Base-by-base conservation (phyloP, 2,113 vertebrate species). In the Zeus faber region DNA sequence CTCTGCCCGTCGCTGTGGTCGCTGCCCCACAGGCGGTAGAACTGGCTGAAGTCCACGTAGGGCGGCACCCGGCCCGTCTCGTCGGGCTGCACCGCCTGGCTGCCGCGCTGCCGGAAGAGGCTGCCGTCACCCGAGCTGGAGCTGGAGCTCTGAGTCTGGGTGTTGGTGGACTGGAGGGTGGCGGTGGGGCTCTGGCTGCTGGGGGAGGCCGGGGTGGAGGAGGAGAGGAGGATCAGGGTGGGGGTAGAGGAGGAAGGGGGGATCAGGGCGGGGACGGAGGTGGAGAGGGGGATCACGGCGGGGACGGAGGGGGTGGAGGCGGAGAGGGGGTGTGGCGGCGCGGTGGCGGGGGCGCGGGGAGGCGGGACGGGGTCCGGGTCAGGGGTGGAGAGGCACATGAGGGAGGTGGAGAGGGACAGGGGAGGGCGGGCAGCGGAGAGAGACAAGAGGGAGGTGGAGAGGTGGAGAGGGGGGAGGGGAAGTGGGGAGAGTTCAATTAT, bases 61-160 rank as follows among this genome's bases (percentile, higher is more conserved):
- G 97, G 95, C 9, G 96, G 95, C 0, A 99, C 97, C 0, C 95
- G 83, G 8, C 97, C 97, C 0, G 96, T 97, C 81, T 98, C 94
- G 0, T 98, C 96, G 0, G 97, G 95, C 22, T 96, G 95, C 0
- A 93, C 93, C 0, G 94, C 93, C 84, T 95, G 94, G 26, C 91
- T 89, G 0, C 93, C 94, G 2, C 94, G 85, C 58, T 95, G 95
- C 18, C 95, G 92, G 80, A 99, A 99, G 25, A 99, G 91, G 60
- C 94, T 94, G 4, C 97, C 95, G 0, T 95, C 97, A 29, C 95
- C 96, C 0, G 95, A 98, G 87, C 94, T 96, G 88, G 96, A 98
- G 76, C 95, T 99, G 89, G 97, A 97, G 0, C 95, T 98, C 83
- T 97, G 96, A 0, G 96, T 98, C 74, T 94, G 95, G 49, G 95